phyloP scores from a whole-genome alignment of 2,113 vertebrate species.

The Scomber scombrus region DNA sequence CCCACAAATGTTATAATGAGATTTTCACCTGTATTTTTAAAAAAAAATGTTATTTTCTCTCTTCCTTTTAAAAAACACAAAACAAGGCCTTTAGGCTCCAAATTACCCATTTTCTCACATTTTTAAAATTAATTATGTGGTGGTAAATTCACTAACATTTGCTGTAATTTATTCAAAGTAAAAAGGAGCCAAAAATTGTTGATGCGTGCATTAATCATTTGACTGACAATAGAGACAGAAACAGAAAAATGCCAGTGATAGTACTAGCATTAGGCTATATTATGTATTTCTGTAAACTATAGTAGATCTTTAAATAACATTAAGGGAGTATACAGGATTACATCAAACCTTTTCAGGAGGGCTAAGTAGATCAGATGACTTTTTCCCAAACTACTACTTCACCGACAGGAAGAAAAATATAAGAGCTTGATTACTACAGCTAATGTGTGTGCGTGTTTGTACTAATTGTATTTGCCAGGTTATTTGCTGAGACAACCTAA shows the following conservation, averaged over 20 bases:
- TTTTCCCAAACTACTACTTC: background rate
- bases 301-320: too few relatives aligned
- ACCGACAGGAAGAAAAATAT: constrained; percentile 2
- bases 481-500: constrained; percentile 66
- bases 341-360: constrained; percentile 17
- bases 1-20: background rate
- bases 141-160: too few relatives aligned
- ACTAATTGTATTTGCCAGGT: constrained; percentile 66
- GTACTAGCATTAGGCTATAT: too few relatives aligned
- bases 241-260: background rate
- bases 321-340: constrained; percentile 3
- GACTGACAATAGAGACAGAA: background rate
- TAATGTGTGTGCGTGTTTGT: background rate
- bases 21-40: background rate
- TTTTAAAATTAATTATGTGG: background rate
- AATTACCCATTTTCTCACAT: background rate
- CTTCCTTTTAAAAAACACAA: too few relatives aligned
- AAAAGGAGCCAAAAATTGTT: background rate
- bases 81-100: background rate
- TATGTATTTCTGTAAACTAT: too few relatives aligned
- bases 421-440: background rate
- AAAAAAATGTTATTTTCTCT: too few relatives aligned
- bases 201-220: background rate
- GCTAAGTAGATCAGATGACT: background rate
- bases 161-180: too few relatives aligned